These are phyloP conservation scores for Syrphus vitripennis DNA, from an alignment of 2,888 invertebrate genomes.

Conservation along the genomic window DNA sequence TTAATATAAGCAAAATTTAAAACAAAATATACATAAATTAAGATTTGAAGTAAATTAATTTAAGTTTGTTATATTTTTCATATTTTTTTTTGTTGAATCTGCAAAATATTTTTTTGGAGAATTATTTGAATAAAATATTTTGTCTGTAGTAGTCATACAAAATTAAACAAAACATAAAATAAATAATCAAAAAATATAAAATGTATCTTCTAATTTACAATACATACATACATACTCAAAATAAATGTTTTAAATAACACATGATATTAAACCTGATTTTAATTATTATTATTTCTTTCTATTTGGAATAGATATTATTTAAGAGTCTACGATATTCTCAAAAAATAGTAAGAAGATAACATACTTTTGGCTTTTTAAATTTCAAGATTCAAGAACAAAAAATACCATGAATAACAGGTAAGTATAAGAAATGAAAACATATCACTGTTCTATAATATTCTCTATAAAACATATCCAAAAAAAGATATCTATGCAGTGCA, in stretches of 20 bases:
- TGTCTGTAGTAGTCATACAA: constrained; percentile 19
- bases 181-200: constrained; percentile 36
- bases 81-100: constrained; percentile 11
- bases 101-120: not conserved
- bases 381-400: not conserved
- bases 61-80: constrained; percentile 38
- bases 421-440: not conserved
- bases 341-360: too few species aligned
- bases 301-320: not conserved
- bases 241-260: constrained; percentile 66
- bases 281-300: not conserved
- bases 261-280: constrained; percentile 5
- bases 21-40: not conserved
- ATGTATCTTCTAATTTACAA: constrained; percentile 57
- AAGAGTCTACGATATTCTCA: too few species aligned
- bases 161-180: constrained; percentile 6
- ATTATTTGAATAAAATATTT: not conserved
- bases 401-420: not conserved
- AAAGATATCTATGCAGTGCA: too few species aligned
- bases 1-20: not conserved
- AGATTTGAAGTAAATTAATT: constrained; percentile 38
- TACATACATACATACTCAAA: constrained; percentile 37
- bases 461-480: too few species aligned
- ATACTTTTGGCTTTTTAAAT: too few species aligned
- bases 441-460: too few species aligned